A percentile compares a stretch with the other conserved stretches of the same genome.
These are phyloP conservation scores for Onychomys torridus DNA, from an alignment of 2,797 vertebrate species.

Conservation along the genomic window DNA sequence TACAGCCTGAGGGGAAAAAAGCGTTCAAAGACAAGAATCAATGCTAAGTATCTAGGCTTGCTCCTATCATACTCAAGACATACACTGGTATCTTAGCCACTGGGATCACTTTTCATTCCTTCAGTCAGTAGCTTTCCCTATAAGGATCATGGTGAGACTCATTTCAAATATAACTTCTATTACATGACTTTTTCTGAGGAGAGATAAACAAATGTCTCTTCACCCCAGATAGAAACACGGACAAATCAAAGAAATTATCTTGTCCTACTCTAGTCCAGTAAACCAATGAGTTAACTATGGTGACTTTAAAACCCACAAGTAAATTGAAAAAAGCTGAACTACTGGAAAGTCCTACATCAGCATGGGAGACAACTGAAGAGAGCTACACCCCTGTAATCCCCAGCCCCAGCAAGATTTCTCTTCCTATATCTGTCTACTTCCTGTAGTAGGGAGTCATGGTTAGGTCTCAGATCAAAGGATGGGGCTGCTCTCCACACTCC, in stretches of 20 bases:
- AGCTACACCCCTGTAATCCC: fast-evolving
- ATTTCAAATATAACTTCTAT: neutral
- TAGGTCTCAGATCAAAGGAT: neutral
- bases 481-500: neutral
- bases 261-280: neutral
- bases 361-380: neutral
- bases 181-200: neutral
- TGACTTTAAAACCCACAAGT: too few species aligned
- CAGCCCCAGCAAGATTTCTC: neutral
- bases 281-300: neutral
- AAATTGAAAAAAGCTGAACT: neutral
- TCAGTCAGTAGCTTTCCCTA: neutral
- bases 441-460: neutral
- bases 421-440: neutral
- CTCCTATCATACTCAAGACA: neutral
- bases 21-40: neutral
- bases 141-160: neutral
- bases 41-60: neutral
- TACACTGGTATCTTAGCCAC: neutral
- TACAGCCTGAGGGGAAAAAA: neutral
- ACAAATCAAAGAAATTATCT: neutral
- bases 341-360: neutral
- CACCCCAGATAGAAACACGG: neutral
- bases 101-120: neutral
- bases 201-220: neutral